Evolutionary conservation across 2,888 invertebrate genomes (phyloP).

Genomic region (Rhyacophila evoluta): DNA sequence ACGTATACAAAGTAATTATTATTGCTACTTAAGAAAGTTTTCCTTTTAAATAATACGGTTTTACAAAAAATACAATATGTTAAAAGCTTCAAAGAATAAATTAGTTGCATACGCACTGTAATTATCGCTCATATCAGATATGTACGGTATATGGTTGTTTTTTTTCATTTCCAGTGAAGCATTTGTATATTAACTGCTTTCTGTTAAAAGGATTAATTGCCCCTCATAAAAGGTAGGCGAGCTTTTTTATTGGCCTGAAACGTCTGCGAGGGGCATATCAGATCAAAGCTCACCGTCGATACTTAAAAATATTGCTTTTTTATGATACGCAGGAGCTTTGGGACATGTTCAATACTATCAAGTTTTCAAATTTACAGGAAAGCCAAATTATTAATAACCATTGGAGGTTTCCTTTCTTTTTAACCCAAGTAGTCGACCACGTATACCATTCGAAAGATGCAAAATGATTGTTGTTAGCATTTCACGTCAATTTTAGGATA

Average conservation of each 20-base stretch:
- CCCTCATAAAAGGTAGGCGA: slow-evolving; percentile 12
- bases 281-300: slow-evolving; percentile 17
- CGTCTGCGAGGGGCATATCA: neutral
- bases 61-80: too few species aligned
- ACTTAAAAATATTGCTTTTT: slow-evolving; percentile 24
- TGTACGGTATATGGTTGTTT: neutral
- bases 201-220: slow-evolving; percentile 16
- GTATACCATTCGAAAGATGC: too few species aligned
- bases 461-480: too few species aligned
- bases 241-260: slow-evolving; percentile 18
- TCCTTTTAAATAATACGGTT: too few species aligned
- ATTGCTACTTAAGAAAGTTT: too few species aligned
- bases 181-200: slow-evolving; percentile 11
- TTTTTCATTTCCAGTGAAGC: neutral
- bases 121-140: neutral
- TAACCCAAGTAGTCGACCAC: too few species aligned
- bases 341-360: neutral
- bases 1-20: too few species aligned
- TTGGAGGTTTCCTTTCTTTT: too few species aligned
- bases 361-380: neutral
- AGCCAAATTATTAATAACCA: too few species aligned
- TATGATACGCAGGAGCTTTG: slow-evolving; percentile 8
- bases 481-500: too few species aligned
- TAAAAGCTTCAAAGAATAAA: neutral
- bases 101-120: neutral